Evolutionary conservation across 2,797 vertebrate genomes (phyloP), one percentile per base, ranked within the genome.

Genomic region (Anisognathus igniventris): DNA sequence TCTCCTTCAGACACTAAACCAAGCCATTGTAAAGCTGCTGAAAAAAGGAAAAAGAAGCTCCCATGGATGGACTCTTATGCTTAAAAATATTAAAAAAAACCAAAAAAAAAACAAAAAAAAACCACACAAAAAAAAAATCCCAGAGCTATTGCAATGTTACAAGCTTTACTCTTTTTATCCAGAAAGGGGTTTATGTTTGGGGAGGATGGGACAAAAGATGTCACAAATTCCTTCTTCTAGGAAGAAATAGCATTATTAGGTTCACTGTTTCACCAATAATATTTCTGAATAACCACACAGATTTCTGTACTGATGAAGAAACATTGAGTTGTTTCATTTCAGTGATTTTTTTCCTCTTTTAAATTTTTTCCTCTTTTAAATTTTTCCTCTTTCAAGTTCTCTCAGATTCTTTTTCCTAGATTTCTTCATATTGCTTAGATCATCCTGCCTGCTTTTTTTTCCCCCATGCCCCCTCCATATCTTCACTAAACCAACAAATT

Each of bases 391-490:
- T 71, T 70, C 27, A 53, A 67, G 45, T 57, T 68, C 40, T 67
- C 28, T 77, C 7, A 22, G 6, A 1, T 42, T 57, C 2, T 9
- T 64, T 90, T 70, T 65, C 33, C 14, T 28, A 24, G 8, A 28
- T 62, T 58, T 66, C 2, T 58, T 88, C 31, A 25, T 31, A 33
- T 9, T 64, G 28, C 30, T 83, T 40, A 37, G 14, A 31, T 64
- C 18, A 39, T 73, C 31, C 14, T 42, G 2, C 18, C 17, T 74
- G 44, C 6, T 58, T 68, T 40, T 11, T 42, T 48, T 33, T 33
- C 5, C 11, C 31, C 30, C 12, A 7, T 5, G 3, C 2, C 4
- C 6, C 9, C 13, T 31, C 22, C 8, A 31, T 3, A 68, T 27
- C 37, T 65, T 25, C 13, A 9, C n/a, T 27, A 73, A 83, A 47